Percentiles rank a stretch among this genome's conserved stretches.
Evolutionary conservation across 1,140 invertebrate species (phyloP).

Genomic region (Aculops lycopersici): DNA sequence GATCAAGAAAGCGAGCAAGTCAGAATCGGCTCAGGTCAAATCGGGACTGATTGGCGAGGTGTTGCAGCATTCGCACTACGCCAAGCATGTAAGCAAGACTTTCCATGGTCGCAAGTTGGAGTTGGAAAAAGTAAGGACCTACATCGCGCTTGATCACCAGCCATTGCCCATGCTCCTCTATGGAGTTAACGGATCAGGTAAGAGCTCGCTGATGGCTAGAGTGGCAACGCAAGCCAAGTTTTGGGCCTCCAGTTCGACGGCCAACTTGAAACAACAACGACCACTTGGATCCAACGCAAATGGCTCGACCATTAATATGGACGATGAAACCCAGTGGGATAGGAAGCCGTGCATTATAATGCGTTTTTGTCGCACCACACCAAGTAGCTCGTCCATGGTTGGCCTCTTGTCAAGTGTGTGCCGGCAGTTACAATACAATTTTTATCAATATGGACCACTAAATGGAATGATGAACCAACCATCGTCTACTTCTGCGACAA

Average conservation of each 20-base stretch:
- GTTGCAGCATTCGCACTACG: slow-evolving; percentile 76
- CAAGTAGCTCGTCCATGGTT: slow-evolving; percentile 69
- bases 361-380: slow-evolving; percentile 76
- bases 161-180: slow-evolving; percentile 58
- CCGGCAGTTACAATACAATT: slow-evolving; percentile 63
- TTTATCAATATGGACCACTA: no score
- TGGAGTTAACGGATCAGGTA: slow-evolving; percentile 82
- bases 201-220: slow-evolving; percentile 78
- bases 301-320: no score
- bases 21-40: no score
- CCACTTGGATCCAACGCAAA: neutral
- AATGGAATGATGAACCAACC: no score
- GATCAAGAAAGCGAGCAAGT: no score
- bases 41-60: slow-evolving; percentile 71
- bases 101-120: slow-evolving; percentile 75
- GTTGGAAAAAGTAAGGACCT: slow-evolving; percentile 40
- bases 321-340: no score
- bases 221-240: slow-evolving; percentile 33
- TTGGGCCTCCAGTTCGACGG: slow-evolving; percentile 11
- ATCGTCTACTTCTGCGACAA: no score
- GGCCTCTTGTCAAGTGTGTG: slow-evolving; percentile 78
- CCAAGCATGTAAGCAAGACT: slow-evolving; percentile 74
- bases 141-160: slow-evolving; percentile 35
- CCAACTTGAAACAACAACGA: neutral
- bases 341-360: slow-evolving; percentile 52